Evolutionary conservation across 2,113 vertebrate species (phyloP), one percentile per base, ranked within the genome.

Genomic region (Poeciliopsis turrubarensis): DNA sequence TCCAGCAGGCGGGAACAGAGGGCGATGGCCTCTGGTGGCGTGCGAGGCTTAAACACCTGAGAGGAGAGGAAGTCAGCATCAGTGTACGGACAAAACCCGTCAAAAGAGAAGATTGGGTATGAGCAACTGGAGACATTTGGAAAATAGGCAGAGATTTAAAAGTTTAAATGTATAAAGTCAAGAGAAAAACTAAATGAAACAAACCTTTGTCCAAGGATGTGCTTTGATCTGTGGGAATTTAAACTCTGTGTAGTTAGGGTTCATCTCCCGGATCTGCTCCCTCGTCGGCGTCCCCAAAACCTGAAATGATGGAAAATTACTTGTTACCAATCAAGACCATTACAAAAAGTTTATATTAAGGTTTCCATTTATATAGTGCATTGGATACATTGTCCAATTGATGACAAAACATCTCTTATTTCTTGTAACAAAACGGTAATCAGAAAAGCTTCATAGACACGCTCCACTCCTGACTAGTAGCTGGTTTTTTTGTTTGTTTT

Each of bases 171-270:
- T 30, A 17, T 30, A 6, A 15, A 39, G 15, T 67, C 47, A 41
- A 7, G 37, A 17, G 15, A 12, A 39, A 68, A 60, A 60, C 60
- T 34, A 41, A 29, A 17, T 22, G 1, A 27, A 75, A 14, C 51
- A 31, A 86, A 96, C 97, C 96, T 98, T 98, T 88, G 96, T 95
- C 97, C 97, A 98, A 70, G 97, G 97, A 81, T 98, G 97, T 89
- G 97, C 97, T 95, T 98, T 98, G 87, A 98, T 98, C 93, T 98
- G 97, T 75, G 97, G 97, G 83, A 98, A 98, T 88, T 98, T 98
- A 91, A 98, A 98, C 93, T 98, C 97, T 78, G 97, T 98, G 86
- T 98, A 98, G 89, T 98, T 98, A 12, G 97, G 97, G 92, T 98
- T 98, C 97, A 98, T 98, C 90, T 98, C 96, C 80, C 97, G 91